A percentile compares a stretch with the other conserved stretches of the same genome.
Evolutionary conservation across 2,113 vertebrate species (phyloP).

Genomic region (Platysteira castanea): DNA sequence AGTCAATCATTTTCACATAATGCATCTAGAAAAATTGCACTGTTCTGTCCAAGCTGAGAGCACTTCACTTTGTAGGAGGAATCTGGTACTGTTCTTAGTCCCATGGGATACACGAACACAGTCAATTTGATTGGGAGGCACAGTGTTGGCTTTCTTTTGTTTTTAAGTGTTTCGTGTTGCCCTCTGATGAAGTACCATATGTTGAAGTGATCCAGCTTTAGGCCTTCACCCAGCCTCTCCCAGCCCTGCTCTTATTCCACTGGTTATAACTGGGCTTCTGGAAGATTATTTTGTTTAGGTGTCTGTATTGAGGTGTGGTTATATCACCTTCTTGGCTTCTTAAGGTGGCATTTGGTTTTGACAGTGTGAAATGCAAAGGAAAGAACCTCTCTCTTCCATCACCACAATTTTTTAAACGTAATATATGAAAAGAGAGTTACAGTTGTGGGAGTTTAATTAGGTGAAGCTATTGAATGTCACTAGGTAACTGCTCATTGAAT

Average conservation of each 20-base stretch:
- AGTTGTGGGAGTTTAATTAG: background rate
- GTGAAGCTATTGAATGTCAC: background rate
- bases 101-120: background rate
- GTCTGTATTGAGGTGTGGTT: background rate
- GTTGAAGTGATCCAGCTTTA: background rate
- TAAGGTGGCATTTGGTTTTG: background rate
- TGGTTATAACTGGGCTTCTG: background rate
- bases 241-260: background rate
- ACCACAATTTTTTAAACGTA: background rate
- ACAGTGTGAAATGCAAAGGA: background rate
- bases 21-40: background rate
- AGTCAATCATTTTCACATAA: background rate
- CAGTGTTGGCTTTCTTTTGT: background rate
- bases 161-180: background rate
- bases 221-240: background rate
- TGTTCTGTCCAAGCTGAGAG: background rate
- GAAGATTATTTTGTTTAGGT: background rate
- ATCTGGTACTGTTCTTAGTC: background rate
- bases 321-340: background rate
- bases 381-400: background rate
- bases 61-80: background rate
- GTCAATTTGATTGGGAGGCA: accelerated
- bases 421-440: background rate
- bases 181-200: background rate
- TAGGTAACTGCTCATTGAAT: background rate